phyloP scores from a whole-genome alignment of 2,888 invertebrate genomes.

The Mythimna albipuncta region DNA sequence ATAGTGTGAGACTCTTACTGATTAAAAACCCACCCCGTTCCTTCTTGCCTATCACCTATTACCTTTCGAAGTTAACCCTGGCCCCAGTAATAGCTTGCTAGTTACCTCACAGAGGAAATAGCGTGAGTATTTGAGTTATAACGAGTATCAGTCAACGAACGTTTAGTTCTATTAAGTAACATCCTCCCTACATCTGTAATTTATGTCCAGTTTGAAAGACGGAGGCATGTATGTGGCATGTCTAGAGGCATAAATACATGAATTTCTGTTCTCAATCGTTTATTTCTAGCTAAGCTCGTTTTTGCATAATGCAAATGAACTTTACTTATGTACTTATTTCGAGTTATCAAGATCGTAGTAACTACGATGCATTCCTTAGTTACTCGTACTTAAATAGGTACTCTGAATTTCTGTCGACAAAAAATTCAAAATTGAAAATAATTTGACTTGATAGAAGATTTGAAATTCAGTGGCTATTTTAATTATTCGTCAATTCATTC shows the following conservation, averaged over 20 bases:
- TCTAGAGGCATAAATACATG: constrained; percentile 1
- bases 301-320: constrained; percentile 27
- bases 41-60: too few species aligned
- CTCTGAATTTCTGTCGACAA: neutral
- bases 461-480: too few species aligned
- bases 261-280: constrained; percentile 22
- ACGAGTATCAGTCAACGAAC: constrained; percentile 19
- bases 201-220: constrained; percentile 22
- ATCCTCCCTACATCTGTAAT: constrained; percentile 27
- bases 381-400: too few species aligned
- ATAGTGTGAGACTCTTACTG: too few species aligned
- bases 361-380: neutral
- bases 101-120: constrained; percentile 39
- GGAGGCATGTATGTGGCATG: constrained; percentile 4
- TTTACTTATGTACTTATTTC: neutral
- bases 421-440: too few species aligned
- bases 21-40: too few species aligned
- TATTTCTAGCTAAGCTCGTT: constrained; percentile 22
- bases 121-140: constrained; percentile 16
- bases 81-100: neutral
- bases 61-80: too few species aligned
- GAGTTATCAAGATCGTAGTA: neutral
- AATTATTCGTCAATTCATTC: too few species aligned
- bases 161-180: constrained; percentile 37
- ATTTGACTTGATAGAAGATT: neutral